phyloP scores from a whole-genome alignment of 1,140 invertebrate species.

The Heliothis subflexa region DNA sequence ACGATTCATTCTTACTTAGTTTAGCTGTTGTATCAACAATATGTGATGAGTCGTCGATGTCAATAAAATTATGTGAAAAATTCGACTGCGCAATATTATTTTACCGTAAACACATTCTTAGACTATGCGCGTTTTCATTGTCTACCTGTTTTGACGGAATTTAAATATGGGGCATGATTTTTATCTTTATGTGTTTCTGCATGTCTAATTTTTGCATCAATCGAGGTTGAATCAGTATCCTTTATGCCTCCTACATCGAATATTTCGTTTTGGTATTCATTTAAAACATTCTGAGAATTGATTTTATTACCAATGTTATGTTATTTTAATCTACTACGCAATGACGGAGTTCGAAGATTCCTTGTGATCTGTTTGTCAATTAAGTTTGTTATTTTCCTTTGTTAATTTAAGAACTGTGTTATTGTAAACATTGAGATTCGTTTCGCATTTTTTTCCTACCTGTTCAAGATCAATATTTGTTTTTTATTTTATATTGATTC shows the following conservation, averaged over 20 bases:
- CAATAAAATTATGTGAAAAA: slow-evolving; percentile 25
- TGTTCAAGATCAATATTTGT: neutral
- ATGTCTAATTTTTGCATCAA: neutral
- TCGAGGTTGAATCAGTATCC: neutral
- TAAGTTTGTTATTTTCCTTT: slow-evolving; percentile 4
- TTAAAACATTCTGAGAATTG: neutral
- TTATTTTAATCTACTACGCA: slow-evolving; percentile 20
- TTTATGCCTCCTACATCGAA: neutral
- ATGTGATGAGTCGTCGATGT: neutral
- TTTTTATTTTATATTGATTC: neutral
- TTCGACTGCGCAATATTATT: slow-evolving; percentile 24
- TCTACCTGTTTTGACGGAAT: neutral
- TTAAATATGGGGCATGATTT: neutral
- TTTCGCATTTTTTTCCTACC: neutral
- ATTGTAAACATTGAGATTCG: neutral
- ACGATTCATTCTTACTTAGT: neutral
- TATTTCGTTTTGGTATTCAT: neutral
- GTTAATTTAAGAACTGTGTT: neutral
- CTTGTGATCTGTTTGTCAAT: neutral
- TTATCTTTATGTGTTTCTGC: neutral
- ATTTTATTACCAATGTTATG: neutral
- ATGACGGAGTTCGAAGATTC: neutral
- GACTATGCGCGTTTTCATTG: neutral
- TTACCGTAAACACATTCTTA: slow-evolving; percentile 24
- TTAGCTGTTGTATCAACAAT: neutral